phyloP scores from a whole-genome alignment of 2,113 vertebrate genomes.

The Campylomormyrus tamandua region DNA sequence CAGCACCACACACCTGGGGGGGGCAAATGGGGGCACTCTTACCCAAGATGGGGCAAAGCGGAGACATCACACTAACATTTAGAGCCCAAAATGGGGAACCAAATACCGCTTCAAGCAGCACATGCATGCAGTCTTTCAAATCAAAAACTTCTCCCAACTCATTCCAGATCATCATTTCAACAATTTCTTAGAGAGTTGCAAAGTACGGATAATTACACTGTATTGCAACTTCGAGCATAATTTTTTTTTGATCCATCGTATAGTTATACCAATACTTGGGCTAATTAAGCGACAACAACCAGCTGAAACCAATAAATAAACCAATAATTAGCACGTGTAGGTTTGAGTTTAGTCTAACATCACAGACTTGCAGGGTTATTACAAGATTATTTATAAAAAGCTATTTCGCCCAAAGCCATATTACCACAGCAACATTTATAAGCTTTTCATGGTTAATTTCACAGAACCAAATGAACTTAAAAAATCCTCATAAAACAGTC shows the following conservation, averaged over 20 bases:
- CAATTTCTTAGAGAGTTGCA: background rate
- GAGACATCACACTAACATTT: background rate
- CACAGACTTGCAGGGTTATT: background rate
- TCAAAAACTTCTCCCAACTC: background rate
- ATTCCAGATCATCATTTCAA: background rate
- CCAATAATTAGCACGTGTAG: background rate
- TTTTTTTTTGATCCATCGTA: background rate
- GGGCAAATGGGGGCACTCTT: conserved; percentile 10
- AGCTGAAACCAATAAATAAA: background rate
- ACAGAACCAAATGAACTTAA: background rate
- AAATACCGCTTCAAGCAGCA: background rate
- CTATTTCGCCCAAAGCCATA: background rate
- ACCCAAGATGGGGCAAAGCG: background rate
- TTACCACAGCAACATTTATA: background rate
- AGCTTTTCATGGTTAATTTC: background rate
- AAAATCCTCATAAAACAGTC: background rate
- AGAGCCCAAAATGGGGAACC: background rate
- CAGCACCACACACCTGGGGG: conserved; percentile 66
- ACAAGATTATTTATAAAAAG: background rate
- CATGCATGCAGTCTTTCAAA: background rate
- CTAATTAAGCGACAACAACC: background rate
- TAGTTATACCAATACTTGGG: background rate
- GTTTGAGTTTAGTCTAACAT: background rate
- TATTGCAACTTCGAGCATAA: background rate
- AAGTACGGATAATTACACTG: background rate